Evolutionary conservation across 2,113 vertebrate genomes (phyloP).

Genomic region (Pomatostomus ruficeps): DNA sequence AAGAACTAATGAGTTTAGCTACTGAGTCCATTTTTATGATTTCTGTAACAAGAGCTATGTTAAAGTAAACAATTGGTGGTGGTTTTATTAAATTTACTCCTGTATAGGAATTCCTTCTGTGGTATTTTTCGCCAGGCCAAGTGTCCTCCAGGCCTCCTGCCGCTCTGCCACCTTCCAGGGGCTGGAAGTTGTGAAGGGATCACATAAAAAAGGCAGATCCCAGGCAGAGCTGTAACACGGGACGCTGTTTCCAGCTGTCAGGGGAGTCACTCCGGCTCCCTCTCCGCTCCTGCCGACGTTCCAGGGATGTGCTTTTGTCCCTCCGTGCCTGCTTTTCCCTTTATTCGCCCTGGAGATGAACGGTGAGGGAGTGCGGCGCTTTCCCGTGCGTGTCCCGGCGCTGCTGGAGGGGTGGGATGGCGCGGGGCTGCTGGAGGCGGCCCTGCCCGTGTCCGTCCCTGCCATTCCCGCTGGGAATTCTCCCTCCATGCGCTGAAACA

Average conservation of each 20-base stretch:
- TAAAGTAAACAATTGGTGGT: constrained; percentile 76
- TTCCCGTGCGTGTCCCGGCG: neutral
- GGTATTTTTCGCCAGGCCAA: constrained; percentile 67
- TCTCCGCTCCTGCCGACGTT: fast-evolving
- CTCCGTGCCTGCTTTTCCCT: neutral
- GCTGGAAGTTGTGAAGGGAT: neutral
- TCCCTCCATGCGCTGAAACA: fast-evolving
- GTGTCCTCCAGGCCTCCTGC: constrained; percentile 7
- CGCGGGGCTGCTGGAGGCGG: neutral
- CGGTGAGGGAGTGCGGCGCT: neutral
- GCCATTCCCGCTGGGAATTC: fast-evolving
- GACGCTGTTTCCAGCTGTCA: neutral
- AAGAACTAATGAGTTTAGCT: constrained; percentile 67
- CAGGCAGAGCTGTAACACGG: neutral
- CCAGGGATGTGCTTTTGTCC: neutral
- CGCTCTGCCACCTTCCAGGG: neutral
- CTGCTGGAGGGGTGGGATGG: neutral
- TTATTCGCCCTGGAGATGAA: neutral
- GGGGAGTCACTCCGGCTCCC: neutral
- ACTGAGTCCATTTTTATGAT: constrained; percentile 71
- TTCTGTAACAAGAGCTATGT: constrained; percentile 76
- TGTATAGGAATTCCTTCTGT: constrained; percentile 68
- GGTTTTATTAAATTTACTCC: constrained; percentile 73
- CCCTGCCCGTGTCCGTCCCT: neutral
- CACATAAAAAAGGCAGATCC: neutral